phyloP scores from a whole-genome alignment of 2,113 vertebrate species.

The Glaucidium brasilianum region DNA sequence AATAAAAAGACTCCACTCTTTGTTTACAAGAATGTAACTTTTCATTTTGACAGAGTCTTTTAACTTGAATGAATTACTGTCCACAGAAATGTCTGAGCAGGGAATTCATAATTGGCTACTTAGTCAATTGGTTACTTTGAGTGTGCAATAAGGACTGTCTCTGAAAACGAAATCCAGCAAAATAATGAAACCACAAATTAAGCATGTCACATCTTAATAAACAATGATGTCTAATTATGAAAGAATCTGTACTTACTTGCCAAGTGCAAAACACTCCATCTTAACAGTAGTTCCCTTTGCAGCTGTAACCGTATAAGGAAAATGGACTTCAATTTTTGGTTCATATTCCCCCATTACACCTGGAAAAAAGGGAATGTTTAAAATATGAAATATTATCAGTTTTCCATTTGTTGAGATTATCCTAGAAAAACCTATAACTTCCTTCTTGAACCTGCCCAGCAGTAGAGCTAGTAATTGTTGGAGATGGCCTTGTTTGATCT shows the following conservation, averaged over 20 bases:
- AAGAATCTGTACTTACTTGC: constrained; percentile 90
- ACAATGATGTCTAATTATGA: constrained; percentile 54
- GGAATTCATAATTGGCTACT: constrained; percentile 18
- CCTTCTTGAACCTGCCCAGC: background rate
- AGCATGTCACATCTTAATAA: constrained; percentile 53
- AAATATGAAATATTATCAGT: constrained; percentile 27
- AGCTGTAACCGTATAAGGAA: constrained; percentile 86
- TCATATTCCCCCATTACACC: constrained; percentile 98
- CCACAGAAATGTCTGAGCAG: constrained; percentile 5
- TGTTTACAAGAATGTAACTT: background rate
- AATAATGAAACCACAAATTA: constrained; percentile 45
- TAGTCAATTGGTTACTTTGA: background rate
- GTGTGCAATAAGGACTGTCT: background rate
- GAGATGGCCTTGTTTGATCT: background rate
- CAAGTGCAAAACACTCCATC: constrained; percentile 96
- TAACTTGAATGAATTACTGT: background rate
- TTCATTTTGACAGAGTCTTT: background rate
- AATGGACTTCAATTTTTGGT: constrained; percentile 98
- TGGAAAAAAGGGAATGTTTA: constrained; percentile 75
- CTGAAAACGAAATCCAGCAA: constrained; percentile 41
- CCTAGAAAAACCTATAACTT: background rate
- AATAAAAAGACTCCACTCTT: background rate
- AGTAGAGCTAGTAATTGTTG: background rate
- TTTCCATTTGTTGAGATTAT: background rate
- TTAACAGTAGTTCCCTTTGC: constrained; percentile 90